Evolutionary conservation across 1,140 invertebrate species (phyloP).

Genomic region (Aphidius gifuensis): DNA sequence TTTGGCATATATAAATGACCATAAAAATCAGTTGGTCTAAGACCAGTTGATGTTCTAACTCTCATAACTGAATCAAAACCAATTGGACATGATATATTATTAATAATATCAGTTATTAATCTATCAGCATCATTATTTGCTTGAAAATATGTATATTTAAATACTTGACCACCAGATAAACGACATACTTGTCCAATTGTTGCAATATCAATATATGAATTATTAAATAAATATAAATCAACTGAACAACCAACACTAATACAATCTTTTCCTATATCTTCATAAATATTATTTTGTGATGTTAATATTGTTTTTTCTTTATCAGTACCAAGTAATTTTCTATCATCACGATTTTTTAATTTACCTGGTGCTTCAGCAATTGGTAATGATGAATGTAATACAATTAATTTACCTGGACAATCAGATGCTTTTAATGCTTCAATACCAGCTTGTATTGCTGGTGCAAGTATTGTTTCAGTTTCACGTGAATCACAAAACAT

Average conservation of each 20-base stretch:
- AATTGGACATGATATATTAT: slow-evolving; percentile 75
- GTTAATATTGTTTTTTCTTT: slow-evolving; percentile 79
- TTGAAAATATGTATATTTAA: slow-evolving; percentile 98
- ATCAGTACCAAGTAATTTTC: slow-evolving; percentile 93
- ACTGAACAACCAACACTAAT: slow-evolving; percentile 85
- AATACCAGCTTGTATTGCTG: slow-evolving; percentile 94
- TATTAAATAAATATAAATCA: slow-evolving; percentile 94
- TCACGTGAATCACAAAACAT: slow-evolving; percentile 92
- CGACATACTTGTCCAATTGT: slow-evolving; percentile 88
- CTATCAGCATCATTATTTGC: slow-evolving; percentile 90
- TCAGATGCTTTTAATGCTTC: slow-evolving; percentile 93
- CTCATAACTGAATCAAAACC: slow-evolving; percentile 95
- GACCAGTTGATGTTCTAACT: slow-evolving; percentile 91
- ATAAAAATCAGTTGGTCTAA: slow-evolving; percentile 95
- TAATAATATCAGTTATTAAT: slow-evolving; percentile 80
- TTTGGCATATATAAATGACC: slow-evolving; percentile 98
- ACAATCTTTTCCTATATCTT: slow-evolving; percentile 89
- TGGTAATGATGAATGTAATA: slow-evolving; percentile 95
- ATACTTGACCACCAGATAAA: slow-evolving; percentile 90
- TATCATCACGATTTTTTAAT: slow-evolving; percentile 92
- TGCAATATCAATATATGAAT: slow-evolving; percentile 91
- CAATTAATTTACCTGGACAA: slow-evolving; percentile 87
- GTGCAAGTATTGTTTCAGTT: slow-evolving; percentile 91
- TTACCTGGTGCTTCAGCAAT: slow-evolving; percentile 92
- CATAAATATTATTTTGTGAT: slow-evolving; percentile 87